A percentile compares a stretch with the other conserved stretches of the same genome.
These are phyloP conservation scores for Strigamia crassipes DNA, from an alignment of 2,888 invertebrate species.

Conservation along the genomic window DNA sequence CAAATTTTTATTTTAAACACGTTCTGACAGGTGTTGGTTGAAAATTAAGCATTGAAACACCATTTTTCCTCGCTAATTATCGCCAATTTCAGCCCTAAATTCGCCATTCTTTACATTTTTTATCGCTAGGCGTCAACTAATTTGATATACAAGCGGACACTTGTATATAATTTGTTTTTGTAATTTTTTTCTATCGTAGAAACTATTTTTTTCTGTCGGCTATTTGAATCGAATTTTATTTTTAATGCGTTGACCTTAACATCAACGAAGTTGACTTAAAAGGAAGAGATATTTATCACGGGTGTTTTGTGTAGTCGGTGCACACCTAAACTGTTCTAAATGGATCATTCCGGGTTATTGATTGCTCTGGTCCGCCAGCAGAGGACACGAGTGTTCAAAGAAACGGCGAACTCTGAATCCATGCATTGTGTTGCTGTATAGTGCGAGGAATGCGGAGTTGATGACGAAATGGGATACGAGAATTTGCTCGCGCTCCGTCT, in stretches of 20 bases:
- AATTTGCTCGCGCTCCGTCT: background rate
- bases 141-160: no score
- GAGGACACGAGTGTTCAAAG: conserved; percentile 10
- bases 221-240: background rate
- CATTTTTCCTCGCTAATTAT: no score
- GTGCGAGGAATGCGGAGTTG: background rate
- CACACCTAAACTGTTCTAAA: background rate
- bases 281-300: background rate
- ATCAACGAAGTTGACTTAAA: background rate
- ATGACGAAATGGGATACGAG: conserved; percentile 6
- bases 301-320: background rate
- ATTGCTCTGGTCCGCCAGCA: background rate
- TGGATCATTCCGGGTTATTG: conserved; percentile 12
- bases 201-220: background rate
- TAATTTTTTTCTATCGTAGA: background rate
- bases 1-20: background rate
- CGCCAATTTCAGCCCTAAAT: no score
- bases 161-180: no score
- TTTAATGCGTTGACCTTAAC: background rate
- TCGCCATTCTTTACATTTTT: no score
- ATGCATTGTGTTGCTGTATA: background rate
- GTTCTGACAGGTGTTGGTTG: no score
- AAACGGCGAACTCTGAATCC: background rate
- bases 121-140: no score
- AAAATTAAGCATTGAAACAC: background rate